phyloP scores from a whole-genome alignment of 2,113 vertebrate genomes.

The Phycodurus eques region DNA sequence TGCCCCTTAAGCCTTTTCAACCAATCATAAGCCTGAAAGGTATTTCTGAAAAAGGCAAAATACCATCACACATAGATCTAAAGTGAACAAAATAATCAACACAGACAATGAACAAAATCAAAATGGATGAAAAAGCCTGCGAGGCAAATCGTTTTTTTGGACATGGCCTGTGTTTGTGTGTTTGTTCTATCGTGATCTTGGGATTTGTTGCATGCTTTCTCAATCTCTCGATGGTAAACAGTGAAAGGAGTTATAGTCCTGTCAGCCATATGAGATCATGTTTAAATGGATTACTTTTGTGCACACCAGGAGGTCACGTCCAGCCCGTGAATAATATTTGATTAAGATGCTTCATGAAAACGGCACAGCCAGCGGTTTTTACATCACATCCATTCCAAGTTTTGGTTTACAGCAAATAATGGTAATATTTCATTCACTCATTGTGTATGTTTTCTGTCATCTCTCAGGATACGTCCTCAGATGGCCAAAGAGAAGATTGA shows the following conservation, averaged over 20 bases:
- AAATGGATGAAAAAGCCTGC: not conserved
- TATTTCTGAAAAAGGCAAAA: not conserved
- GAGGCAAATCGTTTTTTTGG: not conserved
- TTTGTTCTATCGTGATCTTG: not conserved
- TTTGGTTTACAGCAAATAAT: not conserved
- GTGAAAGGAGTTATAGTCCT: not conserved
- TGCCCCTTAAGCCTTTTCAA: not conserved
- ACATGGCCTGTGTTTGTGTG: not conserved
- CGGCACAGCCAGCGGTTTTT: not conserved
- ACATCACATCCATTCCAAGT: not conserved
- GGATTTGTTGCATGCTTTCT: not conserved
- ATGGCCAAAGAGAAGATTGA: slow-evolving; percentile 97
- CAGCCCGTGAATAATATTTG: slow-evolving; percentile 2
- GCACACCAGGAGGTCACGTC: not conserved
- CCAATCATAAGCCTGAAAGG: not conserved
- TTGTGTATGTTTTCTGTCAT: not conserved
- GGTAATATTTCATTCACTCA: not conserved
- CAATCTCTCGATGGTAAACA: not conserved
- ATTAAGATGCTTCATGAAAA: not conserved
- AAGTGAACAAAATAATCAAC: not conserved
- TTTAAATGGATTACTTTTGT: not conserved
- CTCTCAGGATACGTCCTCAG: slow-evolving; percentile 90
- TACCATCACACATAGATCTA: not conserved
- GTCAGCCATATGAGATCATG: not conserved
- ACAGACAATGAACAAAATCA: not conserved